A percentile compares a stretch with the other conserved stretches of the same genome.
phyloP scores from a whole-genome alignment of 2,888 invertebrate genomes.

The Rhamphomyia laevipes region DNA sequence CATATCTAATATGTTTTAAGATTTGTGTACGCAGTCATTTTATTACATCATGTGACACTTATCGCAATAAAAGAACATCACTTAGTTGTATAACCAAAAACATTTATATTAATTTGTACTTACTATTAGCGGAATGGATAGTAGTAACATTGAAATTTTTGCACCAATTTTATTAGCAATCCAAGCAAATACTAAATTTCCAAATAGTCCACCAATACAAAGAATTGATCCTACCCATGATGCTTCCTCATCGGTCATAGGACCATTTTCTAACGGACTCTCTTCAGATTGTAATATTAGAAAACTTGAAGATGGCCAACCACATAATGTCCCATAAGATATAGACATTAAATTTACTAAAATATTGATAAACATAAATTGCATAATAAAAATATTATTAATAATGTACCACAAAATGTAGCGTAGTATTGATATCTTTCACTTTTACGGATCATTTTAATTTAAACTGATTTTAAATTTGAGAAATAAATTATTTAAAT shows the following conservation, averaged over 20 bases:
- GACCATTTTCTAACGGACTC: conserved; percentile 28
- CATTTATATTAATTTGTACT: conserved; percentile 6
- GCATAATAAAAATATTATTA: not conserved
- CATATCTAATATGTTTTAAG: too few relatives aligned
- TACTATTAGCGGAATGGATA: conserved; percentile 29
- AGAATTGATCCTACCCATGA: conserved; percentile 34
- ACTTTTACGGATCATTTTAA: conserved; percentile 2
- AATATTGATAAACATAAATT: not conserved
- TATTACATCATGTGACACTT: too few relatives aligned
- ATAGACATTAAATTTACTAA: conserved; percentile 29
- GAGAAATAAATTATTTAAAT: too few relatives aligned
- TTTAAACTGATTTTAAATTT: not conserved
- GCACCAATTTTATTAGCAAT: conserved; percentile 28
- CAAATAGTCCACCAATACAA: conserved; percentile 29
- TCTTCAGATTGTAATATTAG: conserved; percentile 24
- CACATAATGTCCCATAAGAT: conserved; percentile 29
- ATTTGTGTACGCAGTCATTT: too few relatives aligned
- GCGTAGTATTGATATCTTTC: conserved; percentile 9
- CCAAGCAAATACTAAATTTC: conserved; percentile 31
- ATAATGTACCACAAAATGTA: conserved; percentile 5
- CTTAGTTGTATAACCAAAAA: too few relatives aligned
- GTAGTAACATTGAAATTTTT: conserved; percentile 22
- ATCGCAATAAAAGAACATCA: too few relatives aligned
- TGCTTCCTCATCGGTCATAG: conserved; percentile 24
- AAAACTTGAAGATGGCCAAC: conserved; percentile 33